Evolutionary conservation across 2,888 invertebrate species (phyloP), one percentile per base, ranked within the genome.

Genomic region (Taphrorychus bicolor): DNA sequence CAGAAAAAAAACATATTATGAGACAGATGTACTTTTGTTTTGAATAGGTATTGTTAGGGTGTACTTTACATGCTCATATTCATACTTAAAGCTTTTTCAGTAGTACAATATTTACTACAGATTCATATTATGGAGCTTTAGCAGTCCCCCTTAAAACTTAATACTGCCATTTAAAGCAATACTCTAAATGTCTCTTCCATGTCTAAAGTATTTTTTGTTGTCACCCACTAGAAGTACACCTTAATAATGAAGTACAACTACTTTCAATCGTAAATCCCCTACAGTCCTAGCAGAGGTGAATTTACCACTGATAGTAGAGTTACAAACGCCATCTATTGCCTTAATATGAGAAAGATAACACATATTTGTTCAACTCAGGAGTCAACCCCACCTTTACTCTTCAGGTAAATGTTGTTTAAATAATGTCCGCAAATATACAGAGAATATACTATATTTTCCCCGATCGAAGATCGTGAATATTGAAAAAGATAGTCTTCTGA

Each of bases 21-120:
- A 82, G 81, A 81, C 81, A 82, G 79, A 78, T 76, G 78, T 62
- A 78, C 74, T 80, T 81, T 77, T 75, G 74, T 41, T 57, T 42
- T 57, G 53, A 17, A n/a, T 45, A 32, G 5, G 45, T 45, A 16
- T 7, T 24, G 32, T 54, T 54, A 19, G 11, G 16, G 54, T 16
- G 14, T 17, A 24, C 22, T 54, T 23, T 16, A 14, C 14, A 23
- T n/a, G 45, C 5, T 32, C 5, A 11, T 32, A 32, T n/a, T n/a
- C n/a, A n/a, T n/a, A n/a, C n/a, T n/a, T n/a, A n/a, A n/a, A n/a
- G 7, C 32, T 7, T 32, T 32, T 32, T 32, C 32, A 7, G 32
- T 32, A 5, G 5, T 7, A 32, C 5, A 32, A 32, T 32, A 32
- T 11, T 5, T 5, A 7, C 11, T 32, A 32, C 32, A 32, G 32